Evolutionary conservation across 2,888 invertebrate genomes (phyloP).

Genomic region (Hololepta plana): DNA sequence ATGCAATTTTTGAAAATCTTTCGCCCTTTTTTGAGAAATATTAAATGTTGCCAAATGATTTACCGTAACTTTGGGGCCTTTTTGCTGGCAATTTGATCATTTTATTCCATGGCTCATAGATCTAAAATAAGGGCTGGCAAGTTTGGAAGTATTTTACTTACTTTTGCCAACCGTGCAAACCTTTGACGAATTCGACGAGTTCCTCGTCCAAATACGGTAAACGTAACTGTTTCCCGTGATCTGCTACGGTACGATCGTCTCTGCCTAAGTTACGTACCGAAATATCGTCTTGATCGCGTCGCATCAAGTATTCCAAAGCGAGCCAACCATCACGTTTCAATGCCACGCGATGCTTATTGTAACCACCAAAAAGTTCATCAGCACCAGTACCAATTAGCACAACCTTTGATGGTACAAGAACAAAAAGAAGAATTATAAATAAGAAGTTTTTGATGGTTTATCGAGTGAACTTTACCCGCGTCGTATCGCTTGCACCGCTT

Average conservation of each 20-base stretch:
- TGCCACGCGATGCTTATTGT: constrained; percentile 68
- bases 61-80: too few species aligned
- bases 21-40: too few species aligned
- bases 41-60: too few species aligned
- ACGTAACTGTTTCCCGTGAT: constrained; percentile 71
- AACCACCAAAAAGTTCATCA: constrained; percentile 93
- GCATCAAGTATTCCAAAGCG: constrained; percentile 35
- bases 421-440: not conserved
- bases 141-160: too few species aligned
- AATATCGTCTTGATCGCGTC: constrained; percentile 67
- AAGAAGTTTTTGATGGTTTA: not conserved
- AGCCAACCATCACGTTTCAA: constrained; percentile 36
- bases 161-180: constrained; percentile 50
- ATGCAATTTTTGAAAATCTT: too few species aligned
- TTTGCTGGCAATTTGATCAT: too few species aligned
- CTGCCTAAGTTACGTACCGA: constrained; percentile 82
- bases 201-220: constrained; percentile 65
- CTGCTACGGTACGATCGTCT: constrained; percentile 84
- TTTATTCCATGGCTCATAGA: too few species aligned
- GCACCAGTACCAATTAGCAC: constrained; percentile 86
- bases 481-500: constrained; percentile 37
- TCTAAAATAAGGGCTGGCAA: too few species aligned
- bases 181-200: constrained; percentile 42
- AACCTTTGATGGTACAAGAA: constrained; percentile 31
- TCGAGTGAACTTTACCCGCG: constrained; percentile 2